A percentile compares a stretch with the other conserved stretches of the same genome.
phyloP scores from a whole-genome alignment of 2,797 vertebrate genomes.

The Silurus lanzhouensis region DNA sequence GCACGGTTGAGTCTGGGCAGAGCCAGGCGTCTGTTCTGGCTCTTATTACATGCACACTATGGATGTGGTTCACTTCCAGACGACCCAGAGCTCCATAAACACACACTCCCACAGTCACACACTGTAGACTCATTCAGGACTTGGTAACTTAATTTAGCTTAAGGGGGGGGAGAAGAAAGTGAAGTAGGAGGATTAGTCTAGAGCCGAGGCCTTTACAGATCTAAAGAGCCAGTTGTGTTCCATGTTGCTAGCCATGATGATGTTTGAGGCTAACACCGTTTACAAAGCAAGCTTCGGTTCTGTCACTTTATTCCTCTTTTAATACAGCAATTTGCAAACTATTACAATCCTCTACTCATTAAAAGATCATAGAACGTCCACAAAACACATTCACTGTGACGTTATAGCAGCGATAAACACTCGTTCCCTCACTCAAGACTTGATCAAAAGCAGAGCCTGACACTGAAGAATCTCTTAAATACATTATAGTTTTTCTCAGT shows the following conservation, averaged over 20 bases:
- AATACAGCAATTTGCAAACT: background rate
- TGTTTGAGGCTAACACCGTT: background rate
- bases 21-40: background rate
- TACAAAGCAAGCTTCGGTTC: background rate
- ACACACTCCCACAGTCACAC: constrained; percentile 64
- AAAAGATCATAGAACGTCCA: no score
- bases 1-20: constrained; percentile 8
- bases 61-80: constrained; percentile 26
- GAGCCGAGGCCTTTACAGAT: constrained; percentile 12
- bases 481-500: no score
- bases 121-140: constrained; percentile 66
- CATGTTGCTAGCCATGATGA: background rate
- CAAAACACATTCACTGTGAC: background rate
- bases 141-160: constrained; percentile 70
- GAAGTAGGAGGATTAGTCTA: constrained; percentile 14
- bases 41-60: constrained; percentile 24
- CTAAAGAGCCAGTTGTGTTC: background rate
- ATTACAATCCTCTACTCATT: background rate
- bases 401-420: background rate
- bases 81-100: constrained; percentile 55
- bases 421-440: background rate
- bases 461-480: no score
- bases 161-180: background rate
- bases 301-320: background rate
- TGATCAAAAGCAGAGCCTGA: no score